Conservation (phyloP, 2,113 vertebrate genomes). For the Sapajus apella region DNA sequence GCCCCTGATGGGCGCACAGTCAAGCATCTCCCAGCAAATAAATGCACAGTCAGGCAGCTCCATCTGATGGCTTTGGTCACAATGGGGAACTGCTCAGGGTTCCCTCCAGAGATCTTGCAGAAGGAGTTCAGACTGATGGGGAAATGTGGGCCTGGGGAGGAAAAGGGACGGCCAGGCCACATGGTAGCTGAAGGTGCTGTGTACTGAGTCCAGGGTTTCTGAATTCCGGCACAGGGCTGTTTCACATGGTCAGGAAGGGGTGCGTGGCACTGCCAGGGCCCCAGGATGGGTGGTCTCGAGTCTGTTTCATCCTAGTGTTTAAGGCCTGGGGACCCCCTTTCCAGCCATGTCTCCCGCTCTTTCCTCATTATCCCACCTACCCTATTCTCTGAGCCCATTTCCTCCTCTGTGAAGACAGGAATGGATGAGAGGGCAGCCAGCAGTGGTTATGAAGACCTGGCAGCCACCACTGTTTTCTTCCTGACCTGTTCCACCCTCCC, state of each 20-base stretch:
- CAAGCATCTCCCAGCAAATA: background rate
- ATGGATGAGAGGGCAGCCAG: too few relatives aligned
- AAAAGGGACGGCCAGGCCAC: background rate
- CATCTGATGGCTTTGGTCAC: background rate
- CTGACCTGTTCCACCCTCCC: background rate
- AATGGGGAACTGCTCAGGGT: too few relatives aligned
- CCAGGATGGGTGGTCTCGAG: background rate
- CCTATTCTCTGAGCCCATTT: background rate
- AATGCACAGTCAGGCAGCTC: background rate
- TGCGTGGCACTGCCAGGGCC: background rate
- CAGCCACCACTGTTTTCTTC: too few relatives aligned
- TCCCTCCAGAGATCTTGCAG: background rate
- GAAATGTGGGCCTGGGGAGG: background rate
- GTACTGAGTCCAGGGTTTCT: background rate
- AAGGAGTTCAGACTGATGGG: background rate
- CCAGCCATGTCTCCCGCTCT: background rate
- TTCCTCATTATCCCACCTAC: background rate
- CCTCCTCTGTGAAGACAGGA: background rate
- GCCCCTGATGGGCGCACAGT: accelerated
- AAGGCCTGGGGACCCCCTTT: background rate
- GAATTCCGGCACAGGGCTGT: background rate
- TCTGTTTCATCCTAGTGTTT: background rate
- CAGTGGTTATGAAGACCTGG: too few relatives aligned
- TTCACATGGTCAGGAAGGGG: background rate
- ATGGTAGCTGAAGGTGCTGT: background rate